Conservation (phyloP, 2,888 invertebrate species). For the Phortica okadai region DNA sequence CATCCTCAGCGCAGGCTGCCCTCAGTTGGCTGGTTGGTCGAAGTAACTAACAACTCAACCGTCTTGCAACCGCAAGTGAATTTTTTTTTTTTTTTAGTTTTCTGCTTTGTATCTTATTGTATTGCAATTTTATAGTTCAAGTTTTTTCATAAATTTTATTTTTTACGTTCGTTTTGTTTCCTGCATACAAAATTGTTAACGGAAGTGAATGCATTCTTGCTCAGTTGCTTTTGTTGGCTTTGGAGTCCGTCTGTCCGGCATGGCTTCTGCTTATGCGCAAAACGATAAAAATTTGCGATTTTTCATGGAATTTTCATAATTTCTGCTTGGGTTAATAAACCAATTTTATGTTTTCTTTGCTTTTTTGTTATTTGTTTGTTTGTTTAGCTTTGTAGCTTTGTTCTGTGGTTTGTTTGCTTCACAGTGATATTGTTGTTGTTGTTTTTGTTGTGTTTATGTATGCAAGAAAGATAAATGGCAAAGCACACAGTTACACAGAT, state of each 20-base stretch:
- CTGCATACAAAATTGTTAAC: constrained; percentile 14
- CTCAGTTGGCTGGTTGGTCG: too few species aligned
- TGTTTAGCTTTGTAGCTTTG: constrained; percentile 13
- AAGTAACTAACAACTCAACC: not conserved
- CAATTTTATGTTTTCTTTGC: not conserved
- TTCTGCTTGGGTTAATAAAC: constrained; percentile 33
- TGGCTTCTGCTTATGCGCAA: not conserved
- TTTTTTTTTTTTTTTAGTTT: not conserved
- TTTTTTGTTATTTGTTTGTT: not conserved
- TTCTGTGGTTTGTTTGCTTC: constrained; percentile 12
- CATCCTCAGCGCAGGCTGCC: too few species aligned
- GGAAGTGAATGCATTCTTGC: constrained; percentile 22
- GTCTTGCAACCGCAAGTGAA: not conserved
- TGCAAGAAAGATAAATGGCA: constrained; percentile 6
- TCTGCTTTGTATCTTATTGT: constrained; percentile 4
- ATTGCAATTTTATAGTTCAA: constrained; percentile 3
- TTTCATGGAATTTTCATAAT: constrained; percentile 69
- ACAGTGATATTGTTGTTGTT: not conserved
- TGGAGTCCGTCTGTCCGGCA: not conserved
- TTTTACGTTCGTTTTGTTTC: not conserved
- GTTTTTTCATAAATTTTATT: not conserved
- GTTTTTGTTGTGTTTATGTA: not conserved
- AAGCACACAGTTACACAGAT: not conserved
- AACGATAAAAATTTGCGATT: constrained; percentile 57
- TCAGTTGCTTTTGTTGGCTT: not conserved